Evolutionary conservation across 2,113 vertebrate species (phyloP).

Genomic region (Probosciger aterrimus): DNA sequence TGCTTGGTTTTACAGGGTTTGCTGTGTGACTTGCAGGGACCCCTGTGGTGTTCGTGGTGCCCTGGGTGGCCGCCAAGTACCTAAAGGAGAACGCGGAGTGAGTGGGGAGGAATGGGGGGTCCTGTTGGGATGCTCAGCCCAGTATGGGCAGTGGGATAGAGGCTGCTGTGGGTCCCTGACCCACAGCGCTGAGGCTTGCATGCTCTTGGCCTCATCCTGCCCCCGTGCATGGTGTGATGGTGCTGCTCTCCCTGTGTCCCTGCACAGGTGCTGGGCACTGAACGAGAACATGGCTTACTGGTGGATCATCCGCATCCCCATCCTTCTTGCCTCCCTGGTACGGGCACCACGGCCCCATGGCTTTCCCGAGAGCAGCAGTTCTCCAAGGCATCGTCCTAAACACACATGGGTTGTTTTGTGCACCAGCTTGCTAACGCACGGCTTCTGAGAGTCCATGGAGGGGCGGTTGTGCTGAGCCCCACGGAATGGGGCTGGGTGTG

Average conservation of each 20-base stretch:
- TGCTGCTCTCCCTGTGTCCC: not conserved
- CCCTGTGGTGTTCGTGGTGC: slow-evolving; percentile 79
- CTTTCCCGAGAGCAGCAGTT: not conserved
- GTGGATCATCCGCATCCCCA: slow-evolving; percentile 86
- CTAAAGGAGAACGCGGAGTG: slow-evolving; percentile 83
- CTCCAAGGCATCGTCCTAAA: not conserved
- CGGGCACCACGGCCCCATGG: not conserved
- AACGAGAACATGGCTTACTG: slow-evolving; percentile 87
- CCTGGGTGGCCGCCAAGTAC: slow-evolving; percentile 78
- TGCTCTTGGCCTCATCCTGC: not conserved
- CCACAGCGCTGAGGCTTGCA: not conserved
- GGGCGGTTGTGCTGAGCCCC: not conserved
- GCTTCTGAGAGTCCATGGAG: rapidly evolving
- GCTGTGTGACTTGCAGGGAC: slow-evolving; percentile 72
- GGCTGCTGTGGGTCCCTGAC: not conserved
- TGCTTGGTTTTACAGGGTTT: slow-evolving; percentile 48
- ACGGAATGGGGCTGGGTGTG: not conserved
- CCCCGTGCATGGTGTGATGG: not conserved
- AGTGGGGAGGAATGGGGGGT: not conserved
- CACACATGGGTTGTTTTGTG: not conserved
- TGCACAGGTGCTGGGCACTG: slow-evolving; percentile 79
- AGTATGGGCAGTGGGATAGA: not conserved
- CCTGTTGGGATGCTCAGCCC: rapidly evolving
- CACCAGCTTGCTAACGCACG: not conserved
- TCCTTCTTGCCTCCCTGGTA: slow-evolving; percentile 81